Evolutionary conservation across 37 sponge, comb jelly and placozoan species (phyloP), one percentile per base, ranked within the genome.

Genomic region (Cliona cf. orientalis): DNA sequence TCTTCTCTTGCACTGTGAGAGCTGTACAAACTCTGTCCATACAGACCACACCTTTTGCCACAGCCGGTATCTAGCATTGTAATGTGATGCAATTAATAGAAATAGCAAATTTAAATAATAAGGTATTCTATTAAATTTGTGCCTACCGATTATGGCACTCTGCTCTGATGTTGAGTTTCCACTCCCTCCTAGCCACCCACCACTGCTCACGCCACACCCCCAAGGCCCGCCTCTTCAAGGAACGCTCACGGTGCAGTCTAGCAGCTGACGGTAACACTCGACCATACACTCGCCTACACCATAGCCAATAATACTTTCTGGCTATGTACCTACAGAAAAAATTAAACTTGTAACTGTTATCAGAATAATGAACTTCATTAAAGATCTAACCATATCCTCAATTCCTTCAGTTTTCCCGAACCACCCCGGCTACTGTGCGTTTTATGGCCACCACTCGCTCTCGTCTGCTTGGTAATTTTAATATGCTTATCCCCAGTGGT

Each of bases 131-230:
- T 26, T 61, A 25, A 64, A 41, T 29, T 23, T 36, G 17, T 9
- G 53, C 75, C 1, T 14, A 86, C 91, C 87, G 71, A 62, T 88
- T 77, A 42, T 92, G 93, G 57, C 93, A 92, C 31, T 88, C 89
- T 7, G 93, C 93, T 40, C 93, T 72, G 58, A 92, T 88, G 19
- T 80, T 75, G 34, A 92, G 85, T 46, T 92, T 92, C 93, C 93
- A 92, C 58, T 92, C 93, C 36, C 77, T 69, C 1, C 81, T 34
- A 22, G 55, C 78, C 25, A 31, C 29, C 93, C 93, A 92, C 80
- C 85, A 92, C 31, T 49, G 57, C 37, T 69, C 62, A 9, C 65
- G 32, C 93, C 93, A 92, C 1, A 14, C 67, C 25, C 0, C 14
- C 35, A 92, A 71, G 22, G 29, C 60, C 38, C 45, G 74, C 66